Conservation (phyloP, 1,140 invertebrate species). For the Neoseiulus cucumeris region DNA sequence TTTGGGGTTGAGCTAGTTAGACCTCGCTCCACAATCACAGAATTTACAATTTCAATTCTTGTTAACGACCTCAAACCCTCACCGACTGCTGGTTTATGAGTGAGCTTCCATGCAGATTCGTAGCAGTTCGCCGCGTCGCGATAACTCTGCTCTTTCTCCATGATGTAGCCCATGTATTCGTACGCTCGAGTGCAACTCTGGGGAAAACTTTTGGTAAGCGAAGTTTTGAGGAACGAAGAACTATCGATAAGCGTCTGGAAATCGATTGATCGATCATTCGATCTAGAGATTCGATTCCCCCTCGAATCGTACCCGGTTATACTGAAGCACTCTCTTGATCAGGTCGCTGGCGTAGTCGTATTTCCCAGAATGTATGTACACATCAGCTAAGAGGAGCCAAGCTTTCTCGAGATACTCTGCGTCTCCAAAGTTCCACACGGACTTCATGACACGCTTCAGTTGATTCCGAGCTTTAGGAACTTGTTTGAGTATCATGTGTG, state of each 20-base stretch:
- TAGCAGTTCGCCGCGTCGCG: slow-evolving; percentile 64
- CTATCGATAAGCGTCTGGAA: neutral
- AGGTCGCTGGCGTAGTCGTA: slow-evolving; percentile 65
- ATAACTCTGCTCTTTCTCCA: slow-evolving; percentile 80
- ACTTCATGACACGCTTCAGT: slow-evolving; percentile 66
- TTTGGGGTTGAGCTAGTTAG: neutral
- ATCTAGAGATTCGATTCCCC: too few species aligned
- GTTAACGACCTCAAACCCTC: slow-evolving; percentile 9
- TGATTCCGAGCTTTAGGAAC: slow-evolving; percentile 71
- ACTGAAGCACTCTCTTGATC: slow-evolving; percentile 52
- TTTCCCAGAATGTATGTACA: slow-evolving; percentile 67
- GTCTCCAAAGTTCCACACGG: slow-evolving; percentile 74
- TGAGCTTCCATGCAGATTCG: slow-evolving; percentile 58
- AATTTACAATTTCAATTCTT: neutral
- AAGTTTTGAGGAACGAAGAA: neutral
- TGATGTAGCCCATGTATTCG: slow-evolving; percentile 63
- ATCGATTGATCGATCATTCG: too few species aligned
- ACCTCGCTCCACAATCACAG: neutral
- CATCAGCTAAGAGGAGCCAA: slow-evolving; percentile 77
- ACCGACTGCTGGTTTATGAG: slow-evolving; percentile 50
- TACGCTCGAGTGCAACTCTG: slow-evolving; percentile 66
- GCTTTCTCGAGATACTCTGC: slow-evolving; percentile 84
- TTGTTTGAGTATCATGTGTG: slow-evolving; percentile 61
- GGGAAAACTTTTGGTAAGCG: slow-evolving; percentile 13
- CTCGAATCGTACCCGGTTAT: slow-evolving; percentile 47